phyloP scores from a whole-genome alignment of 2,797 vertebrate species.

The Tamandua tetradactyla region DNA sequence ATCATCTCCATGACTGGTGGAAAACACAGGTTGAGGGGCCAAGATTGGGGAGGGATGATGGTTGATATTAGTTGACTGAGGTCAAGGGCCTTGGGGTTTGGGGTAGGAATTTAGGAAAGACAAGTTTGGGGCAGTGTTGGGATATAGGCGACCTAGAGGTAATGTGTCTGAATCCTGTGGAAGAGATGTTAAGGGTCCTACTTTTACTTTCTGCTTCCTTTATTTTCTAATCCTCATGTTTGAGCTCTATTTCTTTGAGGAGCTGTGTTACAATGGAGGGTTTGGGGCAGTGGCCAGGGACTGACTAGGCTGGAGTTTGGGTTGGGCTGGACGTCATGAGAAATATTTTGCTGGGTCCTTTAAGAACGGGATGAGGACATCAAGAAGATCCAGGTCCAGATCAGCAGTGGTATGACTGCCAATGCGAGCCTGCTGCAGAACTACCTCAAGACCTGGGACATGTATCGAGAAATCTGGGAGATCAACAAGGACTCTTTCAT shows the following conservation, averaged over 20 bases:
- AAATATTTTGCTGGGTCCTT: not conserved
- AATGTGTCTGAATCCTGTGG: not conserved
- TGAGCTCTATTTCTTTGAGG: not conserved
- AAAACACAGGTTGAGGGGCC: not conserved
- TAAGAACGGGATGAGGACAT: conserved; percentile 91
- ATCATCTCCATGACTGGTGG: not conserved
- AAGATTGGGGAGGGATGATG: not conserved
- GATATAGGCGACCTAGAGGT: not conserved
- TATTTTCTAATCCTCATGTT: not conserved
- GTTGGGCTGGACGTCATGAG: not conserved
- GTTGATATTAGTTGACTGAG: not conserved
- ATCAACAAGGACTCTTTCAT: conserved; percentile 92
- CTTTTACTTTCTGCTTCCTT: not conserved
- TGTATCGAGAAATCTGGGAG: conserved; percentile 93
- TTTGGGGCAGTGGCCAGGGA: not conserved
- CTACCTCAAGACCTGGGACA: conserved; percentile 93
- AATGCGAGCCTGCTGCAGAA: conserved; percentile 87
- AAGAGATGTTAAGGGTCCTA: not conserved
- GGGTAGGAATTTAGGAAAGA: not conserved
- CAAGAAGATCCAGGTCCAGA: conserved; percentile 89
- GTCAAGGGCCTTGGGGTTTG: not conserved
- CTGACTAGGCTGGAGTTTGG: not conserved
- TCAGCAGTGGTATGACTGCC: conserved; percentile 87
- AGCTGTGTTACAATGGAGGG: not conserved
- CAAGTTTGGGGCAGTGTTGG: not conserved